Evolutionary conservation across 2,113 vertebrate genomes (phyloP), one percentile per base, ranked within the genome.

Genomic region (Sapayoa aenigma): DNA sequence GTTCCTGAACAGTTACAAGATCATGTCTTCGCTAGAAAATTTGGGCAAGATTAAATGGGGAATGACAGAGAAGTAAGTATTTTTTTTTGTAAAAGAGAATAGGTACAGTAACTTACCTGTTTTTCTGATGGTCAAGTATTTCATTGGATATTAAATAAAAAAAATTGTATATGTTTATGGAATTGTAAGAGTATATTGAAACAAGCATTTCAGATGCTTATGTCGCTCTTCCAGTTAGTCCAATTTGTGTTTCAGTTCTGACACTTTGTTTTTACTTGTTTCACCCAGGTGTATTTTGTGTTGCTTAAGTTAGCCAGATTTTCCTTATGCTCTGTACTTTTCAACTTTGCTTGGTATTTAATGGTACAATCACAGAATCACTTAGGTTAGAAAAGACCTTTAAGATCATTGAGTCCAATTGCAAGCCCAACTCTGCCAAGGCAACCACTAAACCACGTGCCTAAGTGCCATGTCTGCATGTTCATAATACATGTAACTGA

Each of bases 11-110:
- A 82, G 63, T 73, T 94, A 46, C 7, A 60, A 97, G 67, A 94
- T 97, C 41, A 92, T 68, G 37, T 79, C 83, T 60, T 60, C 96
- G 39, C 80, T 98, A 46, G 87, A 96, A 67, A 95, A 78, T 42
- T 53, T 97, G 84, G 95, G 96, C n/a, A 94, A 96, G 44, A 95
- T 98, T 95, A 95, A 96, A 80, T 91, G 81, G 95, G 95, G 69
- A 81, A 41, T 86, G 41, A 76, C 56, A 77, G 30, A 33, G 46
- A 53, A 77, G 98, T 98, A 97, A 97, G 97, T 97, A 58, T 44
- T 96, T 95, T 96, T 96, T 91, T 89, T 84, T 33, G 5, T 69
- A 65, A 62, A 41, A 42, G 14, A 37, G 13, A 9, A 25, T 35
- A 56, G 11, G 14, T 50, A 49, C 30, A 22, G 15, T 67, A 65